Evolutionary conservation across 2,888 invertebrate genomes (phyloP).

Genomic region (Apomyelois bistriatella): DNA sequence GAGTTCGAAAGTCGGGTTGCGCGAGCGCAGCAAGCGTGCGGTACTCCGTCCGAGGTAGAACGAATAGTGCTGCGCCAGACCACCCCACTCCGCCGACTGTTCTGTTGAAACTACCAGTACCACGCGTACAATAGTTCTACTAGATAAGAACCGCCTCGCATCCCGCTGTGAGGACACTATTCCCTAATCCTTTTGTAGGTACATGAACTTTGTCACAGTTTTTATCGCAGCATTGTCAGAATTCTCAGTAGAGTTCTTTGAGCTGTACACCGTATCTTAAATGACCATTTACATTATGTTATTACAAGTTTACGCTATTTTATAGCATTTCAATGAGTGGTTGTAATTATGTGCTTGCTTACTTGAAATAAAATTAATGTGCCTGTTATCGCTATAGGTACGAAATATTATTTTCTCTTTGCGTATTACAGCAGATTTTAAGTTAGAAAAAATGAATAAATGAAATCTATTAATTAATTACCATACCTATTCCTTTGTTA

Average conservation of each 20-base stretch:
- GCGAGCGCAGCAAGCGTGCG: conserved; percentile 58
- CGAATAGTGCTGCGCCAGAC: conserved; percentile 48
- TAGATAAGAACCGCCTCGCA: conserved; percentile 67
- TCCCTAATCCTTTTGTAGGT: conserved; percentile 57
- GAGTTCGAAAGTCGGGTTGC: conserved; percentile 46
- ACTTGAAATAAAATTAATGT: neutral
- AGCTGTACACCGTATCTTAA: conserved; percentile 20
- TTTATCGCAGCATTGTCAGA: conserved; percentile 45
- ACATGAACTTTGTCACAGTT: conserved; percentile 56
- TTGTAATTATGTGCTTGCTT: neutral
- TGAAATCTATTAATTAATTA: too few relatives aligned
- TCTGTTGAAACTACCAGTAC: conserved; percentile 41
- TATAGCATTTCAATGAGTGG: neutral
- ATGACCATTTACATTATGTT: conserved; percentile 27
- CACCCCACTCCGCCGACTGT: conserved; percentile 55
- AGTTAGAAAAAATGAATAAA: too few relatives aligned
- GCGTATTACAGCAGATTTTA: neutral
- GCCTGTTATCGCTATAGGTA: neutral
- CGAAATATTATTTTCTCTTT: neutral
- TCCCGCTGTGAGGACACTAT: conserved; percentile 63
- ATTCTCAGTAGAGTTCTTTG: conserved; percentile 36
- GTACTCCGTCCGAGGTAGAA: conserved; percentile 45
- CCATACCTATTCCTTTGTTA: too few relatives aligned
- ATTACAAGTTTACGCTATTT: conserved; percentile 18
- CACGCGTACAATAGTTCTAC: neutral